Base-by-base conservation (phyloP, 2,797 vertebrate species). In the Natrix natrix region DNA sequence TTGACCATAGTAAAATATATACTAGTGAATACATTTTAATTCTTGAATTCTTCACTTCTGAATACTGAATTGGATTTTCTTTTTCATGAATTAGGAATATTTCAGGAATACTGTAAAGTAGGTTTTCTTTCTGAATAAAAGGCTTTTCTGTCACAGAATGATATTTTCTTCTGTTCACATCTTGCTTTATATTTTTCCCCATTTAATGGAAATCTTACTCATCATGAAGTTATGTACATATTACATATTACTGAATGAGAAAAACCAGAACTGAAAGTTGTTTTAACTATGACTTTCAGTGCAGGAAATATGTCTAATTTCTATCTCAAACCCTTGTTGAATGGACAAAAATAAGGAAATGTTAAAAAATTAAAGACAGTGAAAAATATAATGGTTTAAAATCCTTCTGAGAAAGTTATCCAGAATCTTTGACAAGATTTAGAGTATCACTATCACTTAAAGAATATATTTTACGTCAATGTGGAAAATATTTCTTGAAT, bases 161-260 rank as follows among this genome's bases (percentile, higher is more conserved):
- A 24, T 48, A 52, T 5, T 26, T 59, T 61, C 91, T 69, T 89
- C 90, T 88, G 16, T 94, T 48, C 91, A 95, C 96, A 20, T 32
- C 26, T 37, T 56, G n/a, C 28, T 88, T 78, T 78, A 32, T 57
- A 32, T 32, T 88, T 56, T 57, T 12, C 95, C 91, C 74, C 26
- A 89, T 92, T 22, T 94, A 93, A 32, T 55, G 95, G 86, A 95
- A 96, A 91, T 94, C 95, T 28, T 94, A 37, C 94, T 96, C 96
- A 96, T 95, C 83, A 63, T 95, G 78, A 93, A 94, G 92, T 78
- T 78, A 78, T 43, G 8, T 43, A 78, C 20, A 43, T 78, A 43
- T 78, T 78, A 78, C 37, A 78, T 22, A 78, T 17, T 74, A 37
- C 66, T 74, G 66, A 37, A 78, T 0, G 8, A 78, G 8, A 43